phyloP scores from a whole-genome alignment of 2,113 vertebrate species.

The Cnemophilus loriae region DNA sequence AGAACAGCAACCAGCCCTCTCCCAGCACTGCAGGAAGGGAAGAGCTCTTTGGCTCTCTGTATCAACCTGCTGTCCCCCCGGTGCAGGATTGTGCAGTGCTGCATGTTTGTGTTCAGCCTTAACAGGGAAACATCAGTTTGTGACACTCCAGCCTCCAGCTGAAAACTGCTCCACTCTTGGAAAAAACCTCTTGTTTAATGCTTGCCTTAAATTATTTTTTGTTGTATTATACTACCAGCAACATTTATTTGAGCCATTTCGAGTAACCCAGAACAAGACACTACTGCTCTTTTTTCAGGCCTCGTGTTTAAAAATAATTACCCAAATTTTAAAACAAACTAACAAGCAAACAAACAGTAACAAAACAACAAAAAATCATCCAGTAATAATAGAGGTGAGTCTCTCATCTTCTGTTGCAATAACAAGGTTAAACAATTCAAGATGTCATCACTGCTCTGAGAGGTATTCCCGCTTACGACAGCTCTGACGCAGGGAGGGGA shows the following conservation, averaged over 20 bases:
- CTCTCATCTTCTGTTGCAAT: background rate
- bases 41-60: background rate
- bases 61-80: background rate
- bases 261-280: background rate
- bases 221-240: background rate
- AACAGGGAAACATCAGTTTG: background rate
- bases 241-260: background rate
- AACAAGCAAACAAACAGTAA: background rate
- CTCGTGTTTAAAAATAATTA: background rate
- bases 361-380: background rate
- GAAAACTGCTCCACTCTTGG: background rate
- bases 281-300: background rate
- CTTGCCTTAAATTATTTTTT: background rate
- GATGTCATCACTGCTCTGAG: background rate
- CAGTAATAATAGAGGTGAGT: background rate
- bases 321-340: background rate
- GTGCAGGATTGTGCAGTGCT: background rate
- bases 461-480: background rate
- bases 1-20: background rate
- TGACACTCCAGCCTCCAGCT: background rate
- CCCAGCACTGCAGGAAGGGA: background rate
- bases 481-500: background rate
- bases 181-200: background rate
- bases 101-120: fast-evolving
- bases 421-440: background rate